These are phyloP conservation scores for Pseudoips prasinana DNA, from an alignment of 2,888 invertebrate species.

Conservation along the genomic window DNA sequence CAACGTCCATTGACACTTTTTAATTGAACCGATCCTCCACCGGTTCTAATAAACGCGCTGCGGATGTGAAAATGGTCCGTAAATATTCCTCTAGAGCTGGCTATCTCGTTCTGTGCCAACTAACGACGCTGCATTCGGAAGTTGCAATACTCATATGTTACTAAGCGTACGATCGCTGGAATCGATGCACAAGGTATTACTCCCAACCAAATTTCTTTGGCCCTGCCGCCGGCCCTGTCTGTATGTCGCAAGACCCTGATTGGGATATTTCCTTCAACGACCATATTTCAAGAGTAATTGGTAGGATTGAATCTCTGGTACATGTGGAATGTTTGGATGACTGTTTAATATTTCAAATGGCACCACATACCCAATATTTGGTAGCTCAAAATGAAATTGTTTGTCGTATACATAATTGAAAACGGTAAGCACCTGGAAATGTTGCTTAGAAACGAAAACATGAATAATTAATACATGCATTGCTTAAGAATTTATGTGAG, in stretches of 20 bases:
- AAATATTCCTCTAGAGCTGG: slow-evolving; percentile 56
- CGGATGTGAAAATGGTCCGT: slow-evolving; percentile 52
- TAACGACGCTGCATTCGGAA: slow-evolving; percentile 68
- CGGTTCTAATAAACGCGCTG: slow-evolving; percentile 43
- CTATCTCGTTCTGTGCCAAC: slow-evolving; percentile 45
- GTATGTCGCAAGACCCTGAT: slow-evolving; percentile 22
- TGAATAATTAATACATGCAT: too few species aligned
- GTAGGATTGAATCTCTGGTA: slow-evolving; percentile 27
- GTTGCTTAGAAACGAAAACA: not conserved
- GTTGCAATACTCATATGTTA: slow-evolving; percentile 76
- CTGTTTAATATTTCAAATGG: slow-evolving; percentile 48
- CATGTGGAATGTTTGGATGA: slow-evolving; percentile 38
- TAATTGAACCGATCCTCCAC: slow-evolving; percentile 45
- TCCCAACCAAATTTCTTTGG: slow-evolving; percentile 44
- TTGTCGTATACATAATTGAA: slow-evolving; percentile 9
- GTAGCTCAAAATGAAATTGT: slow-evolving; percentile 15
- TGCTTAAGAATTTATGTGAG: too few species aligned
- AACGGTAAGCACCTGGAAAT: not conserved
- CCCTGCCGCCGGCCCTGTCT: slow-evolving; percentile 31
- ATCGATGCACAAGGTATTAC: slow-evolving; percentile 60
- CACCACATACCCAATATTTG: slow-evolving; percentile 27
- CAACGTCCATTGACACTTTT: slow-evolving; percentile 50
- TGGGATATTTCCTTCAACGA: slow-evolving; percentile 28
- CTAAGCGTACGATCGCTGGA: slow-evolving; percentile 55
- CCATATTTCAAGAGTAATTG: slow-evolving; percentile 39